A percentile compares a stretch with the other conserved stretches of the same genome.
Evolutionary conservation across 2,797 vertebrate genomes (phyloP).

Genomic region (Heliangelus exortis): DNA sequence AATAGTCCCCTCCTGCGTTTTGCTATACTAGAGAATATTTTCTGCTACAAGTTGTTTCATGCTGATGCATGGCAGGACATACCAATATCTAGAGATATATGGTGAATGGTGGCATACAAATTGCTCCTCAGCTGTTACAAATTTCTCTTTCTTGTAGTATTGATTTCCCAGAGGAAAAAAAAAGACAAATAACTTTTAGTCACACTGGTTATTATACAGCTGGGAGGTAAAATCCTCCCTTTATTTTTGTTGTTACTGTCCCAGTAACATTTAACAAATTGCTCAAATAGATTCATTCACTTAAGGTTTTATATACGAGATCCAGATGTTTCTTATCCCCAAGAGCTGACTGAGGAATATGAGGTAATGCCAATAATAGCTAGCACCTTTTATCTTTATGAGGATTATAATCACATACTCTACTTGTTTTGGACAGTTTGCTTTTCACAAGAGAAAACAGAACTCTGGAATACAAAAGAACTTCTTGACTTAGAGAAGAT

Average conservation of each 20-base stretch:
- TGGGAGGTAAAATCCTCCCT: not conserved
- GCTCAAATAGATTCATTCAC: not conserved
- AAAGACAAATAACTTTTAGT: not conserved
- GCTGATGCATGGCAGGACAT: not conserved
- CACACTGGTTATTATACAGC: conserved; percentile 1
- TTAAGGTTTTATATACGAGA: not conserved
- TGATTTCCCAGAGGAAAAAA: not conserved
- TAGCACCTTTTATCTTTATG: conserved; percentile 20
- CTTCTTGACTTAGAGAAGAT: not conserved
- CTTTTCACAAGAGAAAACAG: conserved; percentile 1
- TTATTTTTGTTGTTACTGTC: not conserved
- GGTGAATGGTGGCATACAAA: not conserved
- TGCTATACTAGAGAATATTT: not conserved
- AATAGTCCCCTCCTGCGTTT: not conserved
- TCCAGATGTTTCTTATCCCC: conserved; percentile 10
- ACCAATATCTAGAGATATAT: not conserved
- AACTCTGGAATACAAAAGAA: not conserved
- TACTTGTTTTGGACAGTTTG: not conserved
- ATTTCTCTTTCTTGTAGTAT: conserved; percentile 10
- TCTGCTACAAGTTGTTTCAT: not conserved
- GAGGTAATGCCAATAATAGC: conserved; percentile 31
- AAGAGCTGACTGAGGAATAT: not conserved
- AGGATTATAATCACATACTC: not conserved
- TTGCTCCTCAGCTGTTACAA: not conserved
- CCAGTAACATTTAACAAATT: conserved; percentile 14